Base-by-base conservation (phyloP, 2,797 vertebrate genomes). In the Paramormyrops hopkinsi region DNA sequence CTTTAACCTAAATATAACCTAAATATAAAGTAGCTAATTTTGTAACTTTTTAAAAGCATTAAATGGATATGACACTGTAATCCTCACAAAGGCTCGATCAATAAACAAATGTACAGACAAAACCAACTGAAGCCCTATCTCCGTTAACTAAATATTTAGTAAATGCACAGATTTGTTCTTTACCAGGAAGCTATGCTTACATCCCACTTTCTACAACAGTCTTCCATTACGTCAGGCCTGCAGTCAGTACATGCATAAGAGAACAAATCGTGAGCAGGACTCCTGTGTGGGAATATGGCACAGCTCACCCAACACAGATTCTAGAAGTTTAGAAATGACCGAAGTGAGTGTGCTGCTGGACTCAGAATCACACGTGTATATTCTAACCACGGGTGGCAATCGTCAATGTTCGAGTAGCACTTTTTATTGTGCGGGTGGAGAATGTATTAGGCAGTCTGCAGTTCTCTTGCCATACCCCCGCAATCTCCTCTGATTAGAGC, bases 401-500 rank as follows among this genome's bases (percentile, higher is more conserved):
- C 76, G 37, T 44, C 76, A 82, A 4, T 82, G 76, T 82, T 44
- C 12, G 76, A 82, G 76, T 46, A 82, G 76, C 17, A 82, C 76
- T 82, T 82, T 82, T 44, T 82, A 82, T n/a, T 82, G 76, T 46
- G 76, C 76, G 76, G 76, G 76, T 51, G 82, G 82, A 85, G 82
- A 85, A 85, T 48, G 44, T 51, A 51, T 85, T 85, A 85, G 44
- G n/a, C 82, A 85, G 82, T 48, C n/a, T 85, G 82, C 82, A 82
- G 37, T 82, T 87, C 69, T 53, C 22, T 29, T 25, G 44, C 82
- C 82, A 85, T 51, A 46, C 82, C 44, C 41, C 22, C 44, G 17
- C 82, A 22, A 59, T 90, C 88, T 48, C 46, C 41, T 76, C 46
- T 29, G 86, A 48, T 86, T 17, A 56, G 44, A 56, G 51, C 85